phyloP scores from a whole-genome alignment of 2,113 vertebrate species.

The Sardina pilchardus region DNA sequence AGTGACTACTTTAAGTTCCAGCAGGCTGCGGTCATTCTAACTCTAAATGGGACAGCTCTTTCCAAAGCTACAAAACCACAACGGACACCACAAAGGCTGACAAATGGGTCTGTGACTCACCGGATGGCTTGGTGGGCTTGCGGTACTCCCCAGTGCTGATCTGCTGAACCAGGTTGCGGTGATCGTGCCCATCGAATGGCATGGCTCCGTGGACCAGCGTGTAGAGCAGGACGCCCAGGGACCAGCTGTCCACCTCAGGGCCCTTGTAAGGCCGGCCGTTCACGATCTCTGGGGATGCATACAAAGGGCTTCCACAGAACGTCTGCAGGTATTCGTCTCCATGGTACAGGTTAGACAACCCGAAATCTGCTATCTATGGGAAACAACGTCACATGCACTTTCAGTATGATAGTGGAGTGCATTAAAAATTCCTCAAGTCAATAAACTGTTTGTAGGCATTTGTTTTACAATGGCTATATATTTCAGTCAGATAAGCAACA shows the following conservation, averaged over 20 bases:
- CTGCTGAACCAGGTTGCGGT: conserved; percentile 87
- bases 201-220: conserved; percentile 91
- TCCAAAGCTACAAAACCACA: background rate
- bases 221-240: conserved; percentile 91
- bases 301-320: conserved; percentile 92
- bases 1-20: no score
- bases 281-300: conserved; percentile 94
- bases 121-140: conserved; percentile 84
- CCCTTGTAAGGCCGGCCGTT: conserved; percentile 91
- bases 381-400: background rate
- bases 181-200: conserved; percentile 91
- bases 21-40: background rate
- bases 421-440: background rate
- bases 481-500: background rate
- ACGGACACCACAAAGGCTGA: background rate
- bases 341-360: conserved; percentile 90
- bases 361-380: conserved; percentile 87
- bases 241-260: conserved; percentile 95
- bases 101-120: conserved; percentile 58
- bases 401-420: background rate
- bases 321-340: conserved; percentile 89
- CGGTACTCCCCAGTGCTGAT: conserved; percentile 88
- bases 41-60: background rate
- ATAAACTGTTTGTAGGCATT: background rate
- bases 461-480: background rate